A percentile compares a stretch with the other conserved stretches of the same genome.
These are phyloP conservation scores for Microplitis deprimator DNA, from an alignment of 2,888 invertebrate genomes.

Conservation along the genomic window DNA sequence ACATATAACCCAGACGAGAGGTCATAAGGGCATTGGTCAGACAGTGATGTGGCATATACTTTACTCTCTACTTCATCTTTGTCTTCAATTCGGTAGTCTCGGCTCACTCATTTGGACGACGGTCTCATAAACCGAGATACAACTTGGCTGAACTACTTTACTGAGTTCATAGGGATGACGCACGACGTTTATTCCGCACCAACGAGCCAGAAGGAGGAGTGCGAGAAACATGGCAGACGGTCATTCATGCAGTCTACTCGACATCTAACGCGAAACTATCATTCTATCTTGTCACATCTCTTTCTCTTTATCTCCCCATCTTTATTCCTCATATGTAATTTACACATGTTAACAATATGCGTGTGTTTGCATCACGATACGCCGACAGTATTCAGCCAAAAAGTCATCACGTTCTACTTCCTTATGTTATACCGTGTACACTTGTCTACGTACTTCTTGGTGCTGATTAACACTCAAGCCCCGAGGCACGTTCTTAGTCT, in stretches of 20 bases:
- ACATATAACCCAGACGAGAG: constrained; percentile 46
- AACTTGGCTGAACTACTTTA: constrained; percentile 13
- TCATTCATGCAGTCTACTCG: constrained; percentile 46
- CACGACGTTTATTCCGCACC: constrained; percentile 23
- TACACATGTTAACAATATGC: too few species aligned
- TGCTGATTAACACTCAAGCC: constrained; percentile 21
- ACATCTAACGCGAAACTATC: not conserved
- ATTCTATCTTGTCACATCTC: not conserved
- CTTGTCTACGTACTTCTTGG: constrained; percentile 2
- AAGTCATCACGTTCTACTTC: not conserved
- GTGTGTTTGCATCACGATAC: not conserved
- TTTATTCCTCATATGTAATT: not conserved
- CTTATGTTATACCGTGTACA: not conserved
- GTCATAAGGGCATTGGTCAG: constrained; percentile 61
- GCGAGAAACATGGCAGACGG: constrained; percentile 44
- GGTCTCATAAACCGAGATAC: constrained; percentile 16
- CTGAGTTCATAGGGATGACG: constrained; percentile 26
- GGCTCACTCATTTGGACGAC: not conserved
- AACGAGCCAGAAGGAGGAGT: constrained; percentile 13
- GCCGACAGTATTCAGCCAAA: not conserved
- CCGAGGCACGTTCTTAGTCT: constrained; percentile 32
- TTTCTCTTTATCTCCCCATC: not conserved
- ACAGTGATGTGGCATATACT: constrained; percentile 45
- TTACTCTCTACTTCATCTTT: constrained; percentile 16
- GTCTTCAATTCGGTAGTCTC: constrained; percentile 24